Evolutionary conservation across 2,888 invertebrate genomes (phyloP), one percentile per base, ranked within the genome.

Genomic region (Teinopalpus imperialis): DNA sequence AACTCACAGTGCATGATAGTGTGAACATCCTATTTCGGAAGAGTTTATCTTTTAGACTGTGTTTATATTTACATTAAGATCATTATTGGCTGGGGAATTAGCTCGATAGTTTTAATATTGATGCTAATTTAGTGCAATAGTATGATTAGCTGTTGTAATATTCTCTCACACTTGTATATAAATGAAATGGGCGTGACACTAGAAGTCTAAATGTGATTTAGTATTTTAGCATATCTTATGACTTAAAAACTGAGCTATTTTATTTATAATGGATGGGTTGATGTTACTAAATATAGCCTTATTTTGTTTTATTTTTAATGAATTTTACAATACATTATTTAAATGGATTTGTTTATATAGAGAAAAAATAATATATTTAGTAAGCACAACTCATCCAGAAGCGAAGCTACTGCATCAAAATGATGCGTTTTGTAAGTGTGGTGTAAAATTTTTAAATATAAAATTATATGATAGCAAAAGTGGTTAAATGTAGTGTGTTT

Each of bases 341-440:
- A 31, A 49, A 43, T 42, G 3, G n/a, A 9, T 43, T 21, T 29
- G 18, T 18, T 51, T 47, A 44, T 45, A 41, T 45, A 41, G 48
- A 53, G 32, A 39, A 43, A 43, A 35, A 41, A 35, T 27, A 47
- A 41, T 23, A 43, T 49, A 52, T 61, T 52, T 53, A 54, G 63
- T 70, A 70, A 69, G 66, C 70, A 53, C 68, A 71, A 53, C 68
- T 74, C 74, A 73, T 75, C 66, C 62, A 55, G 48, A 59, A 63
- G 56, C 55, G 49, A 51, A 53, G 40, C 31, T 55, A 50, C 53
- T 68, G 66, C 70, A 72, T 75, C 74, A 64, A 54, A 64, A 54
- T 72, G 70, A 75, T 74, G 73, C 56, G 52, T 69, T 75, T 74
- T 69, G 57, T 74, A 74, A 69, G 66, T 59, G 73, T 73, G 57